Base-by-base conservation (phyloP, 2,113 vertebrate genomes). In the Hyaena hyaena region DNA sequence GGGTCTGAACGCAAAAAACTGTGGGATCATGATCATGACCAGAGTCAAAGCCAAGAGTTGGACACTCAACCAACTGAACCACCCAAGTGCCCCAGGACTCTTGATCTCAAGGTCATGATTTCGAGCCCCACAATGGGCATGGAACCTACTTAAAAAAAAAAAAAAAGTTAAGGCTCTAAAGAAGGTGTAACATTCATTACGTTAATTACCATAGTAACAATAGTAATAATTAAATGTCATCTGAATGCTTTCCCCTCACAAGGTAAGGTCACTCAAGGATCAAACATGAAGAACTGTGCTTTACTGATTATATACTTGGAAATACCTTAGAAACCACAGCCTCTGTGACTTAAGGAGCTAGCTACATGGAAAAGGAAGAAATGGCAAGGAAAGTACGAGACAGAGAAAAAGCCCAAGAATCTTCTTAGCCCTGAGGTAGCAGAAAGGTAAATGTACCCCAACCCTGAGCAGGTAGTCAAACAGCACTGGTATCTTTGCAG, bases 281-380 rank as follows among this genome's bases (percentile, higher is more conserved):
- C 65, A 90, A 90, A 66, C 45, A 81, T 1, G 14, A 77, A 93
- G 45, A 73, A 83, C 58, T 48, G 2, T 26, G 21, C 48, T 94
- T 71, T 76, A 84, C 3, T 88, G 61, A 93, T 24, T 31, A 95
- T 17, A 83, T 4, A 63, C 87, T 90, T 80, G 45, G 43, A 69
- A 93, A 61, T 53, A 31, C 73, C 61, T 83, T 88, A 77, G 76
- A 96, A 93, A 71, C 61, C 93, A 94, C 50, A 85, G 88, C 35
- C 73, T 73, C 86, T 79, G 35, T 91, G 82, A 95, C 28, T 10
- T 88, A 84, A 63, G 19, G 35, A 81, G 53, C 28, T 28, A 43
- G 15, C 48, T 81, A 50, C 71, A 66, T 3, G 19, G 45, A 93
- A 95, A 94, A 83, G 50, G 33, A 66, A 58, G 19, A 77, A 90